A percentile compares a stretch with the other conserved stretches of the same genome.
Evolutionary conservation across 2,113 vertebrate species (phyloP).

Genomic region (Campylomormyrus numenius): DNA sequence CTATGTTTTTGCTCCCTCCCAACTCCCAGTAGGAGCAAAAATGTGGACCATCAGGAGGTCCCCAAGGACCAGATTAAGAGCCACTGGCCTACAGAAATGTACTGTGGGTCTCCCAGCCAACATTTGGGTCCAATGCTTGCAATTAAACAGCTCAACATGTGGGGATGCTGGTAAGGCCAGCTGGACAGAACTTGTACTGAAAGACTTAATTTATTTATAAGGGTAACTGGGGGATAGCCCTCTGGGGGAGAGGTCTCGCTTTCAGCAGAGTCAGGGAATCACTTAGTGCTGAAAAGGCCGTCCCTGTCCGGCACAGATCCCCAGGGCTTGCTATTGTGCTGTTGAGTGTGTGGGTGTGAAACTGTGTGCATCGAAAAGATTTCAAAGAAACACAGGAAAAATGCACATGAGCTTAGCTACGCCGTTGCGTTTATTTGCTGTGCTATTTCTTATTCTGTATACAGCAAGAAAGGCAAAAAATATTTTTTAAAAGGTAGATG

Average conservation of each 20-base stretch:
- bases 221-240: not conserved
- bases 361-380: not conserved
- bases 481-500: not conserved
- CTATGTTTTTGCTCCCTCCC: not conserved
- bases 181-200: not conserved
- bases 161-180: not conserved
- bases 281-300: slow-evolving; percentile 11
- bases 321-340: not conserved
- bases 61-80: not conserved
- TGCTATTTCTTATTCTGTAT: not conserved
- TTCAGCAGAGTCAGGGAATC: slow-evolving; percentile 21
- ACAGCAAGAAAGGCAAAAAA: not conserved
- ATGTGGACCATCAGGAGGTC: not conserved
- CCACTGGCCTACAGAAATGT: not conserved
- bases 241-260: slow-evolving; percentile 11
- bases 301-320: not conserved
- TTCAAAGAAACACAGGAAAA: not conserved
- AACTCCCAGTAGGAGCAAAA: not conserved
- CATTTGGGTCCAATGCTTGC: not conserved
- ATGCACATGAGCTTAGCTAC: not conserved
- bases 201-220: slow-evolving; percentile 25
- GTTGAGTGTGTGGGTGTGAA: not conserved
- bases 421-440: not conserved
- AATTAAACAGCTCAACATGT: not conserved
- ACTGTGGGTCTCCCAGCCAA: not conserved